phyloP scores from a whole-genome alignment of 2,888 invertebrate species.

The Pseudanteris insignis region DNA sequence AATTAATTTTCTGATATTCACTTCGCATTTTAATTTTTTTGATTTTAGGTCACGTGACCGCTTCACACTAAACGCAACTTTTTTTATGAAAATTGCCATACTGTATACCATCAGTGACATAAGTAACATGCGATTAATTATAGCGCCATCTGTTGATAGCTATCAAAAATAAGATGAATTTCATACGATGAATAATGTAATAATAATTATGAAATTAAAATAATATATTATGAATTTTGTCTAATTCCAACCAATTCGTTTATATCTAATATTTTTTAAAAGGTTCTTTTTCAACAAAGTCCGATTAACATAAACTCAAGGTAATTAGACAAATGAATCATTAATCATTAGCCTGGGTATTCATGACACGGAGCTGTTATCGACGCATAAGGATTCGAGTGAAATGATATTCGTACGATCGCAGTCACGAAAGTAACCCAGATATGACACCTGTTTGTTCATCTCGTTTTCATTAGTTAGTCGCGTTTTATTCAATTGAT shows the following conservation, averaged over 20 bases:
- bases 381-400: conserved; percentile 39
- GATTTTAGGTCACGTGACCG: no score
- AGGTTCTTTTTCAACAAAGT: conserved; percentile 1
- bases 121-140: no score
- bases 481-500: conserved; percentile 18
- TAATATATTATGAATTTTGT: no score
- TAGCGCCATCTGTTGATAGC: no score
- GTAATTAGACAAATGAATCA: conserved; percentile 10
- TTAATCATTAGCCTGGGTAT: not conserved
- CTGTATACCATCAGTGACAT: no score
- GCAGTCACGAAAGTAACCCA: conserved; percentile 36
- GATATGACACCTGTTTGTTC: conserved; percentile 23
- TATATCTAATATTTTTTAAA: not conserved
- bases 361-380: conserved; percentile 16
- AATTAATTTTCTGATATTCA: no score
- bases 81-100: no score
- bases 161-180: no score
- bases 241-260: not conserved
- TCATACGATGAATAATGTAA: no score
- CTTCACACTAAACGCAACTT: no score
- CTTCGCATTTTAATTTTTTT: no score
- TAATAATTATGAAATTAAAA: no score
- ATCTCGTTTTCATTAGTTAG: conserved; percentile 38
- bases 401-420: conserved; percentile 25
- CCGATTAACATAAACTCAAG: not conserved